These are phyloP conservation scores for Sylvilagus floridanus DNA, from an alignment of 2,797 vertebrate genomes.

Conservation along the genomic window DNA sequence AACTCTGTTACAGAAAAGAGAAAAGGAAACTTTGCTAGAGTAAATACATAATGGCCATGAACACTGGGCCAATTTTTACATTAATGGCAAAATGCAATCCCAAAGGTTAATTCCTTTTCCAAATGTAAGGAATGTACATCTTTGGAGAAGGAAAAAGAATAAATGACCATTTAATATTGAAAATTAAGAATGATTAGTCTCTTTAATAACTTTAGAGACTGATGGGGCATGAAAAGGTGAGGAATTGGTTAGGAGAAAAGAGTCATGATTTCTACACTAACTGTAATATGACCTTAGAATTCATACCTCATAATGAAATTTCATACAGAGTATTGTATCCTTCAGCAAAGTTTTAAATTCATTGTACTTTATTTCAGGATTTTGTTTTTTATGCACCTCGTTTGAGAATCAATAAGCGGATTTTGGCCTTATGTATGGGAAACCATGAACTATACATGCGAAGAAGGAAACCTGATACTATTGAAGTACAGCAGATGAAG, in stretches of 20 bases:
- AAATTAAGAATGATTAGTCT: background rate
- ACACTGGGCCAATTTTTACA: background rate
- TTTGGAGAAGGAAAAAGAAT: slow-evolving; percentile 41
- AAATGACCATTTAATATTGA: background rate
- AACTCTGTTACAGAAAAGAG: slow-evolving; percentile 29
- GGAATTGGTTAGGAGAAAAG: background rate
- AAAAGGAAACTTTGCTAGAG: slow-evolving; percentile 32
- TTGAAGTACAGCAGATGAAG: slow-evolving; percentile 99
- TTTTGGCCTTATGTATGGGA: slow-evolving; percentile 98
- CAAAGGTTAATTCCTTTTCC: background rate
- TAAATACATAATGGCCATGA: background rate
- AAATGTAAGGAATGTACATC: background rate
- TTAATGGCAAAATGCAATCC: slow-evolving; percentile 23
- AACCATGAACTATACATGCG: slow-evolving; percentile 99
- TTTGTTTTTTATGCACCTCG: slow-evolving; percentile 98
- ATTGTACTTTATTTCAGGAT: slow-evolving; percentile 90
- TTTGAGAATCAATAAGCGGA: slow-evolving; percentile 97
- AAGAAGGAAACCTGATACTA: slow-evolving; percentile 97
- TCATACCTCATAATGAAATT: slow-evolving; percentile 23
- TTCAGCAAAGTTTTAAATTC: slow-evolving; percentile 63
- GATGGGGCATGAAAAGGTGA: background rate
- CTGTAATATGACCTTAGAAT: slow-evolving; percentile 13
- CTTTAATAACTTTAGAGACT: background rate
- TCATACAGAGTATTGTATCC: background rate
- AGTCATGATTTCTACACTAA: background rate